These are phyloP conservation scores for Cygnus olor DNA, from an alignment of 2,797 vertebrate genomes.

Conservation along the genomic window DNA sequence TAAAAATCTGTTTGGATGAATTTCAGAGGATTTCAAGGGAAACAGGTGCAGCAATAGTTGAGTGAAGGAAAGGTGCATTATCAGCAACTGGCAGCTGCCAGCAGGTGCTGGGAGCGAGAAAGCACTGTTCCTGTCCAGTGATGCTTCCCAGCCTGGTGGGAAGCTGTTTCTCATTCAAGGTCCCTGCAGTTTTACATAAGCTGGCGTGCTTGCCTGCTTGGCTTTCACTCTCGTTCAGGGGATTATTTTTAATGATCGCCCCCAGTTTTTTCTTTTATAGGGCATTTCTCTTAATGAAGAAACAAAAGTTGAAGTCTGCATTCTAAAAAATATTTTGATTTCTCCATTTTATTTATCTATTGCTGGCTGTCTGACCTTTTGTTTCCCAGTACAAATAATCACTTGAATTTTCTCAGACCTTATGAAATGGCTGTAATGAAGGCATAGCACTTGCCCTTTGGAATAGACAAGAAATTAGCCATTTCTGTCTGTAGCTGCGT, in stretches of 20 bases:
- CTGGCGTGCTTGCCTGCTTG: not conserved
- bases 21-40: not conserved
- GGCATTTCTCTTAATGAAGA: not conserved
- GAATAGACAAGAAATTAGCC: not conserved
- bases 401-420: conserved; percentile 2
- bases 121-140: not conserved
- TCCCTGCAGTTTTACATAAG: not conserved
- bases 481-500: not conserved
- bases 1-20: not conserved
- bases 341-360: not conserved
- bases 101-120: not conserved
- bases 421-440: not conserved
- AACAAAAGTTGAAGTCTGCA: not conserved
- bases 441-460: not conserved
- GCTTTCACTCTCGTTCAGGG: not conserved
- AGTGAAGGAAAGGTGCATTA: not conserved
- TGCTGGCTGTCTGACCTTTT: not conserved
- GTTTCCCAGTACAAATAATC: not conserved
- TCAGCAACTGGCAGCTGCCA: not conserved
- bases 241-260: not conserved
- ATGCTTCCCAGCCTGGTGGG: not conserved
- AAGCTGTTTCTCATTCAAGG: not conserved
- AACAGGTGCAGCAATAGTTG: not conserved
- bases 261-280: not conserved
- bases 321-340: not conserved